phyloP scores from a whole-genome alignment of 2,888 invertebrate species.

The Hyles lineata region DNA sequence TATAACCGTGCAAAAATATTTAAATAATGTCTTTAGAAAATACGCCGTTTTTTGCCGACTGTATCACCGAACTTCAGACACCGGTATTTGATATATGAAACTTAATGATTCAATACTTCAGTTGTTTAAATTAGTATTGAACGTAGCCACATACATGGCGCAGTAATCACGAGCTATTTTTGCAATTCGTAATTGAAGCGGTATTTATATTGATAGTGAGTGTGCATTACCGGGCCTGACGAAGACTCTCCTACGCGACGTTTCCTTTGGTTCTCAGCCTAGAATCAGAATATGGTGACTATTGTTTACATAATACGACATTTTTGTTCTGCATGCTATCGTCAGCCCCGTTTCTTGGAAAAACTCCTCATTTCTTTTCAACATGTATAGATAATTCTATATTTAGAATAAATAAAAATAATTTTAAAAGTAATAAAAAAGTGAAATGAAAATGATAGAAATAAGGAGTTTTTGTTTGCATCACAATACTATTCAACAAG shows the following conservation, averaged over 20 bases:
- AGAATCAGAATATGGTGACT: constrained; percentile 60
- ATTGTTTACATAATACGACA: constrained; percentile 49
- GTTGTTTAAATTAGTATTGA: neutral
- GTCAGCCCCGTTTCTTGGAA: constrained; percentile 60
- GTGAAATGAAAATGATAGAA: constrained; percentile 32
- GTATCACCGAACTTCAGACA: neutral
- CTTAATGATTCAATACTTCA: neutral
- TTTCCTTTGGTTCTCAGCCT: constrained; percentile 64
- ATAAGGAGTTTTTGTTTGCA: constrained; percentile 59
- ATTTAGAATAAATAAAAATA: constrained; percentile 23
- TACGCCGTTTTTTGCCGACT: neutral
- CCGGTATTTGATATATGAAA: neutral
- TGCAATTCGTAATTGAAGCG: constrained; percentile 51
- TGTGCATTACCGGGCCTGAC: constrained; percentile 63
- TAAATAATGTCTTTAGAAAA: neutral
- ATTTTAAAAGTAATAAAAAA: constrained; percentile 5
- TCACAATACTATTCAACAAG: constrained; percentile 53
- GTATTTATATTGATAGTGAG: constrained; percentile 47
- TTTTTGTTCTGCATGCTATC: constrained; percentile 57
- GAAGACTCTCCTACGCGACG: constrained; percentile 63
- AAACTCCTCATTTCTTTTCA: constrained; percentile 55
- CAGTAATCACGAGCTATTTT: constrained; percentile 45
- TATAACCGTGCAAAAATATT: neutral
- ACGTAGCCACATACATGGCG: constrained; percentile 25
- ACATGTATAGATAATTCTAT: constrained; percentile 26